Evolutionary conservation across 2,113 vertebrate genomes (phyloP).

Genomic region (Silurus glanis): DNA sequence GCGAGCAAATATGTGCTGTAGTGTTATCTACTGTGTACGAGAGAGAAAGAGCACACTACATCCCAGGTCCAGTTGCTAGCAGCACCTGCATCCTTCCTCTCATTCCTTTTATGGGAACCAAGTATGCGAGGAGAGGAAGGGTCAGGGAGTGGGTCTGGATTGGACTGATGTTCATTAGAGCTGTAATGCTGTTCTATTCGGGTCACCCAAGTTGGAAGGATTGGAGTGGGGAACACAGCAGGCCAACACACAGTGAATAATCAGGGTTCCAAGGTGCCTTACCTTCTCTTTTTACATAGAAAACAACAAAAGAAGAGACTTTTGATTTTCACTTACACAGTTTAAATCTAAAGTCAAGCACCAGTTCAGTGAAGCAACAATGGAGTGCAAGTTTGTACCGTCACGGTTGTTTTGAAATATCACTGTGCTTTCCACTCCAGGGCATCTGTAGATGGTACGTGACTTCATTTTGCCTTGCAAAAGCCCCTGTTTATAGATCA

Average conservation of each 20-base stretch:
- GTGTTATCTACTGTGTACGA: conserved; percentile 25
- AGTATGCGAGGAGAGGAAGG: not conserved
- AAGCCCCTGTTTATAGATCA: not conserved
- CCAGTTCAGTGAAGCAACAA: not conserved
- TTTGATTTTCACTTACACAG: conserved; percentile 4
- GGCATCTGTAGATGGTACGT: conserved; percentile 14
- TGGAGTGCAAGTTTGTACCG: not conserved
- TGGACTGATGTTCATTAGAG: not conserved
- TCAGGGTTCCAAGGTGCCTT: conserved; percentile 75
- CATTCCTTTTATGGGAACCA: not conserved
- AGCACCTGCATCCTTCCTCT: not conserved
- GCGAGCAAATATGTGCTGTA: conserved; percentile 9
- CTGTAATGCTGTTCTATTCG: conserved; percentile 58
- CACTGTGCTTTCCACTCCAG: conserved; percentile 27
- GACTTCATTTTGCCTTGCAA: not conserved
- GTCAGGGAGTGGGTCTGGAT: not conserved
- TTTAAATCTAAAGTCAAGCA: conserved; percentile 8
- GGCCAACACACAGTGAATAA: conserved; percentile 40
- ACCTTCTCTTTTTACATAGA: conserved; percentile 46
- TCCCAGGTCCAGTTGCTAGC: not conserved
- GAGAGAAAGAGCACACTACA: not conserved
- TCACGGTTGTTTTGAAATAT: conserved; percentile 24
- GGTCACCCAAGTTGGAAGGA: conserved; percentile 39
- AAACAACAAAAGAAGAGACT: not conserved
- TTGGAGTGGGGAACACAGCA: conserved; percentile 22